Evolutionary conservation across 2,797 vertebrate species (phyloP).

Genomic region (Nasua narica): DNA sequence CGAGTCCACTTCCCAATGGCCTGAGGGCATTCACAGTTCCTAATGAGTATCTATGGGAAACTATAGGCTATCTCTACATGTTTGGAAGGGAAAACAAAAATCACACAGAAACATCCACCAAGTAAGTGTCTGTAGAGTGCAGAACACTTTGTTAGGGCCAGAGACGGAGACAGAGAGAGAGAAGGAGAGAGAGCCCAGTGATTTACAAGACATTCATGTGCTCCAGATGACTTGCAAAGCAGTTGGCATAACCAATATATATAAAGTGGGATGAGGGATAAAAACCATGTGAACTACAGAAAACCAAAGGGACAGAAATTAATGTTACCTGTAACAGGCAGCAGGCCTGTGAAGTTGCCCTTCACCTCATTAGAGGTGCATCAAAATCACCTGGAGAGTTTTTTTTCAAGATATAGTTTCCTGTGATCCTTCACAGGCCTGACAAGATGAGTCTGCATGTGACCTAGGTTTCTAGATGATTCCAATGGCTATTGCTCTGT

Average conservation of each 20-base stretch:
- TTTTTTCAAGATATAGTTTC: background rate
- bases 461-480: background rate
- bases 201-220: background rate
- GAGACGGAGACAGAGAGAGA: background rate
- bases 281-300: background rate
- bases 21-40: background rate
- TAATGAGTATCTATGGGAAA: background rate
- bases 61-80: background rate
- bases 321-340: background rate
- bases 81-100: background rate
- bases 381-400: background rate
- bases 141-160: background rate
- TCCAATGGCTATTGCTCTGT: background rate
- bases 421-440: background rate
- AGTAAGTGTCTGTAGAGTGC: background rate
- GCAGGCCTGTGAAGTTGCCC: background rate
- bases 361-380: background rate
- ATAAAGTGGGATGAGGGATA: background rate
- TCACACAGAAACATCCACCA: background rate
- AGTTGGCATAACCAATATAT: background rate
- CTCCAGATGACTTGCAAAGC: background rate
- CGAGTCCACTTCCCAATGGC: background rate
- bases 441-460: background rate
- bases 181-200: background rate
- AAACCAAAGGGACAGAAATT: slow-evolving; percentile 15